Evolutionary conservation across 2,797 vertebrate species (phyloP).

Genomic region (Sphenodon punctatus): DNA sequence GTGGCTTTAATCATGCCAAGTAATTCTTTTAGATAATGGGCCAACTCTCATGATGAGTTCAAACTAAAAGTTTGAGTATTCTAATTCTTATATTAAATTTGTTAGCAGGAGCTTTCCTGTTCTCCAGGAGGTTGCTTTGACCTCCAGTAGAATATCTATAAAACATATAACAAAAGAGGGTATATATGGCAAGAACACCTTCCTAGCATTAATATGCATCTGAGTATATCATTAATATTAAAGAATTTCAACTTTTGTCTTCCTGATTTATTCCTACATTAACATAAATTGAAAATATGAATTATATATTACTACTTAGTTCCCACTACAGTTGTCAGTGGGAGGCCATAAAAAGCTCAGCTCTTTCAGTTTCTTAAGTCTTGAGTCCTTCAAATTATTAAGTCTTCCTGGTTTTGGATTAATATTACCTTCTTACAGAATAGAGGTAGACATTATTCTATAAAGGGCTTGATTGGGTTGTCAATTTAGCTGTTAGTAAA

Average conservation of each 20-base stretch:
- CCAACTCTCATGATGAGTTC: background rate
- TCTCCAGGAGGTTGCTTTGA: background rate
- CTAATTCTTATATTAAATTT: background rate
- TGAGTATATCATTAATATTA: background rate
- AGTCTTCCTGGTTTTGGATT: background rate
- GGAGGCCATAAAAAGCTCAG: background rate
- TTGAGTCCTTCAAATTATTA: no score
- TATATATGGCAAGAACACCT: background rate
- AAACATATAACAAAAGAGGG: background rate
- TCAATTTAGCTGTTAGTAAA: no score
- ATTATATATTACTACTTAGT: background rate
- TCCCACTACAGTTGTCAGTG: background rate
- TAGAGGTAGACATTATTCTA: no score
- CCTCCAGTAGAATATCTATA: background rate
- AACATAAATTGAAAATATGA: background rate
- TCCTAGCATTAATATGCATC: background rate
- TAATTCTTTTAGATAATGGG: background rate
- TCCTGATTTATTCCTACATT: background rate
- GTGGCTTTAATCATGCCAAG: background rate
- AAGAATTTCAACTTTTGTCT: background rate
- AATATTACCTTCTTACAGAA: background rate
- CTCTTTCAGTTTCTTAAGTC: background rate
- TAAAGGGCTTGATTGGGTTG: no score
- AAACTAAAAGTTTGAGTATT: background rate
- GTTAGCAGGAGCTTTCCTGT: background rate